A percentile compares a stretch with the other conserved stretches of the same genome.
phyloP scores from a whole-genome alignment of 2,888 invertebrate species.

The Dicyrtomina minuta region DNA sequence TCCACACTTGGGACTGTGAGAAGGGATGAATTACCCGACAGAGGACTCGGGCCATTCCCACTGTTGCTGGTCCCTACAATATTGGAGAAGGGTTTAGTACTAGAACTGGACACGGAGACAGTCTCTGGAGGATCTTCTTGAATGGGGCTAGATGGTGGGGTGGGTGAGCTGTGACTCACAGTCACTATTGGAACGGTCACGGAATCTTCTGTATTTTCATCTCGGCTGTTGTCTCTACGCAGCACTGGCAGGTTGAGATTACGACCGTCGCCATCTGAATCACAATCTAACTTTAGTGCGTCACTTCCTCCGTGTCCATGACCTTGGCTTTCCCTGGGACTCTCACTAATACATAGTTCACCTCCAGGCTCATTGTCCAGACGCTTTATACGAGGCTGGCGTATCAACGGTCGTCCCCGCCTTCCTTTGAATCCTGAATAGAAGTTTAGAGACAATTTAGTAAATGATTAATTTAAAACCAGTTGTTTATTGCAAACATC shows the following conservation, averaged over 20 bases:
- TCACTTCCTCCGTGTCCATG: no score
- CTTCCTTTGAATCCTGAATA: constrained; percentile 44
- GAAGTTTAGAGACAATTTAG: neutral
- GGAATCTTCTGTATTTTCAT: constrained; percentile 9
- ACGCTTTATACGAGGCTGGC: constrained; percentile 67
- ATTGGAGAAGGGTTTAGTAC: neutral
- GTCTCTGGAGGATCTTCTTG: no score
- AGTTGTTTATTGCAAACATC: no score
- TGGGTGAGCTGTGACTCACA: constrained; percentile 52
- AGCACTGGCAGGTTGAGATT: no score
- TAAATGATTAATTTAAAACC: no score
- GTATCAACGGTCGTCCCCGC: constrained; percentile 66
- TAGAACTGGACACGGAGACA: no score
- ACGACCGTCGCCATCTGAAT: neutral
- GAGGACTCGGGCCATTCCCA: constrained; percentile 10
- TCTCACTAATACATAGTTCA: constrained; percentile 28
- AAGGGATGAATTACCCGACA: neutral
- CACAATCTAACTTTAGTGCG: no score
- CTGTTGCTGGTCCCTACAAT: neutral
- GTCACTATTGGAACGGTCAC: constrained; percentile 50
- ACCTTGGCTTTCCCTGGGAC: neutral
- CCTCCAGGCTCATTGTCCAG: constrained; percentile 35
- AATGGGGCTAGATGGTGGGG: constrained; percentile 51
- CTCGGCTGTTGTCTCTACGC: neutral
- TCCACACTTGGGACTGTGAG: constrained; percentile 26